Evolutionary conservation across 1,140 invertebrate genomes (phyloP), one percentile per base, ranked within the genome.

Genomic region (Phortica variegata): DNA sequence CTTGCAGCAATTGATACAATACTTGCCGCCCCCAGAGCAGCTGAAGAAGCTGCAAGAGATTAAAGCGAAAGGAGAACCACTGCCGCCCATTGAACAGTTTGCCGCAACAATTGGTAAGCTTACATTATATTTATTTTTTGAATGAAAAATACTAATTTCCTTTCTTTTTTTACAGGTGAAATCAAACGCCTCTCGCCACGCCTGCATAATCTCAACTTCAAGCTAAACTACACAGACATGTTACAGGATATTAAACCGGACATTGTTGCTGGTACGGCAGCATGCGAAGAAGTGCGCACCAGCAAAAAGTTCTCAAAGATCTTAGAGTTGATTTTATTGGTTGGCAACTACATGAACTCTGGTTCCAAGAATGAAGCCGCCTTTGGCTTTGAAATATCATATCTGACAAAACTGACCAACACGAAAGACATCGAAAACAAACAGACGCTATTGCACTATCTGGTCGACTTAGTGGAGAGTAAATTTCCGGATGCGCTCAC

Each of bases 351-450:
- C 58, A 91, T 98, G 87, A 97, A 97, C 75, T 86, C 91, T 3
- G 94, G 95, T 0, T 94, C 93, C 1, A 88, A 87, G 57, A 97
- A 97, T 73, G 94, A 87, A 7, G 89, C 93, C 60, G 93, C 94
- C 2, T 89, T 93, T 63, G 97, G 93, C 4, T 99, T 98, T 78
- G 95, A 99, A 77, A 95, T 98, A 46, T 95, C 86, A 72, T 98
- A 93, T 75, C 80, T 99, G 2, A 89, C 93, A 1, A 98, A 98
- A 87, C 79, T 97, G 52, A 87, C 87, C n/a, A 87, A 88, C 47
- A 98, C 95, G 3, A 98, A 98, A 81, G 91, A 97, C 72, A 78
- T 87, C 8, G 91, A 98, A 61, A 96, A 97, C 65, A 91, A 93
- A 61, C 85, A 87, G 44, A 98, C 95, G 0, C 78, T 99, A 16